Conservation (phyloP, 2,113 vertebrate species). For the Micromys minutus region DNA sequence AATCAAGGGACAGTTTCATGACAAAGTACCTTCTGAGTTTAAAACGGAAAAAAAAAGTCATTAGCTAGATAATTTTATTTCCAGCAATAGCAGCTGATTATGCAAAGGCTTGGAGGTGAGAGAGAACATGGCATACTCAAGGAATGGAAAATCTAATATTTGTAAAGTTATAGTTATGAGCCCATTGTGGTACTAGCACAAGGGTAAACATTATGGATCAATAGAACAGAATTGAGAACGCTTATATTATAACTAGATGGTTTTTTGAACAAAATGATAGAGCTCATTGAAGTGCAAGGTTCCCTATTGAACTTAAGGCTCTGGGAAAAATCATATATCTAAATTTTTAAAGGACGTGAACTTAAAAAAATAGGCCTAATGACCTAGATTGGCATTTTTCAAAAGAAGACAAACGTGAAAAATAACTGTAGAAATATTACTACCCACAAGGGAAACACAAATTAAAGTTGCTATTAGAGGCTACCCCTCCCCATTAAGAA, state of each 20-base stretch:
- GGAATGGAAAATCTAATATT: slow-evolving; percentile 16
- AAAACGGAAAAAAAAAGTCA: slow-evolving; percentile 51
- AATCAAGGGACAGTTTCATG: slow-evolving; percentile 31
- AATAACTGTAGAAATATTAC: not conserved
- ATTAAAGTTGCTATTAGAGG: not conserved
- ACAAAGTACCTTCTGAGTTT: slow-evolving; percentile 36
- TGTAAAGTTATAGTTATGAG: not conserved
- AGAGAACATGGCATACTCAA: slow-evolving; percentile 33
- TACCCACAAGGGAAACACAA: not conserved
- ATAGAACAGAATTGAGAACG: slow-evolving; percentile 8
- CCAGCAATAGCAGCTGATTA: slow-evolving; percentile 6
- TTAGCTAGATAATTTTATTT: slow-evolving; percentile 27
- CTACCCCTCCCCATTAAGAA: not conserved
- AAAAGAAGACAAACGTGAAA: not conserved
- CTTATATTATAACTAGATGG: slow-evolving; percentile 1
- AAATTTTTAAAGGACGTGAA: slow-evolving; percentile 6
- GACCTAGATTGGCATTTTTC: not conserved
- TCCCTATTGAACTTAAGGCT: slow-evolving; percentile 5
- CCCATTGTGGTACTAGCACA: not conserved
- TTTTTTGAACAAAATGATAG: slow-evolving; percentile 44
- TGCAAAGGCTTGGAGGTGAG: not conserved
- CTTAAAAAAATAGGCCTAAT: not conserved
- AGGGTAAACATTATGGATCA: not conserved
- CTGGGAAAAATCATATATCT: slow-evolving; percentile 12
- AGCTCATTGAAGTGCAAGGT: slow-evolving; percentile 2